phyloP scores from a whole-genome alignment of 2,888 invertebrate genomes.

The Chrysolina haemoptera region DNA sequence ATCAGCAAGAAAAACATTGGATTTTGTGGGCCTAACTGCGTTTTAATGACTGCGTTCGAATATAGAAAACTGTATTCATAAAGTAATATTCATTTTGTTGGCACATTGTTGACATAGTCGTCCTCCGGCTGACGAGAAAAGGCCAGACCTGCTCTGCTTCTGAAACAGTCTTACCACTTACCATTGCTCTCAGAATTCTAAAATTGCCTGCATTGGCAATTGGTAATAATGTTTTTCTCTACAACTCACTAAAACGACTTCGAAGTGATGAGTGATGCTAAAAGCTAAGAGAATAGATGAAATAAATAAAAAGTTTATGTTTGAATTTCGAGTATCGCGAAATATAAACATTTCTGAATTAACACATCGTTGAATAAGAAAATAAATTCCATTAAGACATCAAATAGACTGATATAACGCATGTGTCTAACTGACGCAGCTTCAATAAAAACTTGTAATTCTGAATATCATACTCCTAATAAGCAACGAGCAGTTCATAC shows the following conservation, averaged over 20 bases:
- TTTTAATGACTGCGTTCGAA: too few species aligned
- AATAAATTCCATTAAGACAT: constrained; percentile 13
- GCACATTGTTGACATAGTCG: too few species aligned
- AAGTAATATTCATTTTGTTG: too few species aligned
- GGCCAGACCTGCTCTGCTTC: too few species aligned
- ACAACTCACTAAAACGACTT: background rate
- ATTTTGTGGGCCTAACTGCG: too few species aligned
- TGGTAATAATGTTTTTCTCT: background rate
- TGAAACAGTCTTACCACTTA: too few species aligned
- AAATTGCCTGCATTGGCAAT: background rate
- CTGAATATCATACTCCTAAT: background rate
- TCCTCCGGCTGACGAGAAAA: too few species aligned
- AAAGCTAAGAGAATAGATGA: background rate
- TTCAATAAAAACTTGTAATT: background rate
- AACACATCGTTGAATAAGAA: background rate
- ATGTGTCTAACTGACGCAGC: background rate
- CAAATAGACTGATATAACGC: constrained; percentile 6
- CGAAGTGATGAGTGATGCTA: constrained; percentile 1
- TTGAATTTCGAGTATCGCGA: background rate
- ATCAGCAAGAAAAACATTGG: too few species aligned
- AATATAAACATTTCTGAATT: constrained; percentile 5
- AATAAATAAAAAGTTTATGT: constrained; percentile 1
- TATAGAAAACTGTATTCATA: too few species aligned
- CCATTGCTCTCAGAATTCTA: too few species aligned
- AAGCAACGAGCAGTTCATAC: background rate